phyloP scores from a whole-genome alignment of 2,113 vertebrate genomes.

The Corythornis vintsioides region DNA sequence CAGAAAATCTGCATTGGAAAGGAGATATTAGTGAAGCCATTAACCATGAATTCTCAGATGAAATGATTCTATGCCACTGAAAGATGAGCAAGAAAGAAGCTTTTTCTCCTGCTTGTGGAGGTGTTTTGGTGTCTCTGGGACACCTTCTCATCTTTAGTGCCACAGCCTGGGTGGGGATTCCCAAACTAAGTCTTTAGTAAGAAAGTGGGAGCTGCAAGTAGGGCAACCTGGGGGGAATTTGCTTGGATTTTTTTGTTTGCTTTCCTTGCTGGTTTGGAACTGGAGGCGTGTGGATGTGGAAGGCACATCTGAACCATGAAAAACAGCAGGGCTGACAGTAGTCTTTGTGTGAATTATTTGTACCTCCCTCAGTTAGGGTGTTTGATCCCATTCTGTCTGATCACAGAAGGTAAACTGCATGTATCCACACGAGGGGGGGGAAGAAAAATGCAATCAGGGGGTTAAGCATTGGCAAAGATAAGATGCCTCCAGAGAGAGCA shows the following conservation, averaged over 20 bases:
- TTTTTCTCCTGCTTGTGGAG: not conserved
- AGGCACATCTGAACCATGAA: not conserved
- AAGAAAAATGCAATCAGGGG: not conserved
- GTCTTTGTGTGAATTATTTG: not conserved
- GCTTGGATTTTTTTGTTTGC: not conserved
- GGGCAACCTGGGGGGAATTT: not conserved
- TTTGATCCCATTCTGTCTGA: not conserved
- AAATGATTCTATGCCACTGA: not conserved
- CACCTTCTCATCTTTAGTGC: not conserved
- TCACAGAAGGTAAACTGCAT: not conserved
- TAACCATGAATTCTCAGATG: constrained; percentile 2
- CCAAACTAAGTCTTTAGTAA: not conserved
- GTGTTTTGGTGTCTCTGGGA: not conserved
- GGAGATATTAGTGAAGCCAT: constrained; percentile 32
- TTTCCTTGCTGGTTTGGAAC: not conserved
- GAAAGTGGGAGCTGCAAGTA: not conserved
- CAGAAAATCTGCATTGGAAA: constrained; percentile 1
- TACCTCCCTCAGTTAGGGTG: not conserved
- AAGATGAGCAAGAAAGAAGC: not conserved
- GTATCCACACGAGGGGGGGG: not conserved
- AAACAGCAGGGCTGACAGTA: not conserved
- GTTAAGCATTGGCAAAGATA: not conserved
- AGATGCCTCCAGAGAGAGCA: constrained; percentile 8
- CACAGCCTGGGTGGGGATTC: not conserved
- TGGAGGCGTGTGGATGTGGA: not conserved